Conservation (phyloP, 2,113 vertebrate genomes). For the Eptatretus burgeri region DNA sequence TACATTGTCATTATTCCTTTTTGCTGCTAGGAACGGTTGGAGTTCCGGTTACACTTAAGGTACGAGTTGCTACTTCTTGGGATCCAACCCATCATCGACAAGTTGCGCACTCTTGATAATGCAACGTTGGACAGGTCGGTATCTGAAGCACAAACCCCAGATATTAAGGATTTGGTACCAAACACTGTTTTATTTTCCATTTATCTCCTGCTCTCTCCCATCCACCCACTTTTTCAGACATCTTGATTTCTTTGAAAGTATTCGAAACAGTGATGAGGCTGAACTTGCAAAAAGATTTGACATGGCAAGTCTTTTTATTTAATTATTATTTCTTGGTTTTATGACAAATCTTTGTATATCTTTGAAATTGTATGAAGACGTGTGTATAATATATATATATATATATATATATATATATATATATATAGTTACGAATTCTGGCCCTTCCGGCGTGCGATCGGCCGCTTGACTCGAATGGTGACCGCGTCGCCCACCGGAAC, state of each 20-base stretch:
- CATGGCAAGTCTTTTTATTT: constrained; percentile 23
- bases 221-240: constrained; percentile 25
- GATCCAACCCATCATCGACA: constrained; percentile 92
- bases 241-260: constrained; percentile 96
- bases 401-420: too few relatives aligned
- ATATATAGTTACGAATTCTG: too few relatives aligned
- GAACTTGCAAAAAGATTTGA: constrained; percentile 83
- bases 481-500: too few relatives aligned
- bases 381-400: too few relatives aligned
- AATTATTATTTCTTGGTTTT: too few relatives aligned
- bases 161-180: neutral
- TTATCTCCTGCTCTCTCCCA: neutral
- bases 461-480: too few relatives aligned
- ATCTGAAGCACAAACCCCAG: neutral
- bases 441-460: too few relatives aligned
- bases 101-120: constrained; percentile 79
- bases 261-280: constrained; percentile 85
- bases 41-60: constrained; percentile 84
- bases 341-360: too few relatives aligned
- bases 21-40: constrained; percentile 29
- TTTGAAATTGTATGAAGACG: too few relatives aligned
- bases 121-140: constrained; percentile 72
- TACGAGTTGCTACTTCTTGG: constrained; percentile 96
- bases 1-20: too few relatives aligned
- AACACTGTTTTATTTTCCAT: neutral